phyloP scores from a whole-genome alignment of 92 coral and sea anemone genomes.

The Palythoa caribaeorum region DNA sequence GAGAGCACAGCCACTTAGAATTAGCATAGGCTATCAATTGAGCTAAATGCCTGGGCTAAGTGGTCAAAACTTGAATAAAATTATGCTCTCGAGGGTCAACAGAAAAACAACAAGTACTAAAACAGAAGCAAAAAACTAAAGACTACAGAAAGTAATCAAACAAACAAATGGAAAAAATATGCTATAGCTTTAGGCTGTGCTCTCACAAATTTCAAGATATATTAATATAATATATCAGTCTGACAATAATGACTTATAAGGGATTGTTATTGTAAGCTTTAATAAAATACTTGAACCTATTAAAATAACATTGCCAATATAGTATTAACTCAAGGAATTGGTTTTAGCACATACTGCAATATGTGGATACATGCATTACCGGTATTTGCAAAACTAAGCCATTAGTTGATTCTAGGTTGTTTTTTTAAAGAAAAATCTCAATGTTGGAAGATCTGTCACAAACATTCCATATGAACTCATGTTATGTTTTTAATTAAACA shows the following conservation, averaged over 20 bases:
- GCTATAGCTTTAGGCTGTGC: constrained; percentile 10
- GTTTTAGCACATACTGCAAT: not conserved
- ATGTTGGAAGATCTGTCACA: too few species aligned
- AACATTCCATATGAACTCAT: too few species aligned
- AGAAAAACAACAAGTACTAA: constrained; percentile 3
- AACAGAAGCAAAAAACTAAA: constrained; percentile 11
- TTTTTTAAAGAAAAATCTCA: not conserved
- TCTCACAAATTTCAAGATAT: not conserved
- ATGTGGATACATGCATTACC: not conserved
- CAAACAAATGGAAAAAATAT: not conserved
- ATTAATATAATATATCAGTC: not conserved
- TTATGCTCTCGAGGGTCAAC: constrained; percentile 2
- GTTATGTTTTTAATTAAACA: too few species aligned
- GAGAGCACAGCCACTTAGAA: not conserved
- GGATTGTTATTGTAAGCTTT: not conserved
- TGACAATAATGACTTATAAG: not conserved
- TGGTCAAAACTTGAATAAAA: not conserved
- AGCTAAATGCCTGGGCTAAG: not conserved
- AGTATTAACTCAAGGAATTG: not conserved
- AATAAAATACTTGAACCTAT: not conserved
- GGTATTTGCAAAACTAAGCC: not conserved
- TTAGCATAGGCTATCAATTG: not conserved
- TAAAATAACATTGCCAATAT: not conserved
- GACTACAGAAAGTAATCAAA: not conserved
- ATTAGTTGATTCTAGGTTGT: not conserved